phyloP scores from a whole-genome alignment of 2,113 vertebrate species.

The Chaetura pelagica region DNA sequence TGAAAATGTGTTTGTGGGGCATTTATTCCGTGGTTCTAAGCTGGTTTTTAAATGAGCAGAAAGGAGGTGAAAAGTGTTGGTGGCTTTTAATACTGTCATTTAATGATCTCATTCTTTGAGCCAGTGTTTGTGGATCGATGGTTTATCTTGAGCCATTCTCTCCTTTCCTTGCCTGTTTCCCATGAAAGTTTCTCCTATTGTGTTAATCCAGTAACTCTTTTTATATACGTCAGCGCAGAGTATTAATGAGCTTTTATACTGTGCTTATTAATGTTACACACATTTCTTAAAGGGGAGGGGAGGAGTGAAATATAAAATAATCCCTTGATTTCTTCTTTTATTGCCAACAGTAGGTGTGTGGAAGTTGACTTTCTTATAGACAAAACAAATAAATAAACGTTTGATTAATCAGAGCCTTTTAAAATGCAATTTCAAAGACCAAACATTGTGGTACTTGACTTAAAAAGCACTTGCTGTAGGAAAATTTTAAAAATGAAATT shows the following conservation, averaged over 20 bases:
- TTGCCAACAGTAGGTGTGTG: background rate
- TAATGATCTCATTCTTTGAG: slow-evolving; percentile 23
- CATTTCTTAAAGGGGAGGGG: background rate
- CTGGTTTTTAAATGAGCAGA: slow-evolving; percentile 35
- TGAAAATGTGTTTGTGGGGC: background rate
- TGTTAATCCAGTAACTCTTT: slow-evolving; percentile 44
- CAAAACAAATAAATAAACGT: background rate
- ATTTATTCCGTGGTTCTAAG: background rate
- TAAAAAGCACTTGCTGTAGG: background rate
- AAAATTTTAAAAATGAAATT: background rate
- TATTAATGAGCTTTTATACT: slow-evolving; percentile 47
- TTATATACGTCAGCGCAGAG: background rate
- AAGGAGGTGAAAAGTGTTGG: background rate
- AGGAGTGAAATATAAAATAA: background rate
- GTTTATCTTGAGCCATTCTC: background rate
- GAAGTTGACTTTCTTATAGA: background rate
- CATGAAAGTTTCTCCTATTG: background rate
- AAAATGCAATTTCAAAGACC: background rate
- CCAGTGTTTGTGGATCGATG: background rate
- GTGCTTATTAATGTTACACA: background rate
- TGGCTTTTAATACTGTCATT: background rate
- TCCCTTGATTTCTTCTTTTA: background rate
- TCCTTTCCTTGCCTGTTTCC: background rate
- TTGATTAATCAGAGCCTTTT: background rate
- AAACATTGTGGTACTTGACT: background rate